Percentiles rank a stretch among this genome's conserved stretches.
Conservation (phyloP, 2,113 vertebrate genomes). For the Platichthys flesus region DNA sequence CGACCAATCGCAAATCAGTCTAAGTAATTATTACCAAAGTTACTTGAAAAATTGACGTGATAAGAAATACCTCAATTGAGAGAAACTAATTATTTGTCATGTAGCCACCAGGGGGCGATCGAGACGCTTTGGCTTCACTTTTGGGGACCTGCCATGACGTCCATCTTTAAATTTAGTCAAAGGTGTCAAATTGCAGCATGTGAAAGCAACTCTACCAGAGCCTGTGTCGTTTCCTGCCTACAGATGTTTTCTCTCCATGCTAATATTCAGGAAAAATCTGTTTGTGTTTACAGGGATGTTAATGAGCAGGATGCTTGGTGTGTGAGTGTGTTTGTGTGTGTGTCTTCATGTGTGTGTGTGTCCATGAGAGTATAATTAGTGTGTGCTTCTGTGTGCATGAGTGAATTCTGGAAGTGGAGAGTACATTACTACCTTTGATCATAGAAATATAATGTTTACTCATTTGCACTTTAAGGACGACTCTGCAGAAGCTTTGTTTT, state of each 20-base stretch:
- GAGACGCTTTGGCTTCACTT: too few species aligned
- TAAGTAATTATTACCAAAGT: too few species aligned
- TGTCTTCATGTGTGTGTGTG: slow-evolving; percentile 8
- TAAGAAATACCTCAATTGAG: too few species aligned
- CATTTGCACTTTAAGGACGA: slow-evolving; percentile 69
- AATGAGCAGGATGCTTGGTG: slow-evolving; percentile 30
- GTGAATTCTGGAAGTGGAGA: slow-evolving; percentile 38
- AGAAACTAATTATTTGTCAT: too few species aligned
- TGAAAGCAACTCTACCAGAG: slow-evolving; percentile 5
- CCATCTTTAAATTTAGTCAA: too few species aligned
- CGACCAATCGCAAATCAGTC: too few species aligned
- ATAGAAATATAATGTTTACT: slow-evolving; percentile 64
- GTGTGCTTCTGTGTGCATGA: slow-evolving; percentile 1
- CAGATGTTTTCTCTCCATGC: slow-evolving; percentile 16
- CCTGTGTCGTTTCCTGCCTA: slow-evolving; percentile 20
- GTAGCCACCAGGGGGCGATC: too few species aligned
- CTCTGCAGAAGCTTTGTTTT: slow-evolving; percentile 25
- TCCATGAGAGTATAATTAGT: slow-evolving; percentile 30
- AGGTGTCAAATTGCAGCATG: background rate
- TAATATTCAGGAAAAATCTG: slow-evolving; percentile 47
- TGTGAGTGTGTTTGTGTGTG: slow-evolving; percentile 35
- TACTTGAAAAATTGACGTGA: too few species aligned
- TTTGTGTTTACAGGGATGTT: slow-evolving; percentile 49
- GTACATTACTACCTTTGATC: slow-evolving; percentile 68
- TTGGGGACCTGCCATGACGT: too few species aligned